Percentiles rank a stretch among this genome's conserved stretches.
Conservation (phyloP, 2,888 invertebrate species). For the Eurois occulta region DNA sequence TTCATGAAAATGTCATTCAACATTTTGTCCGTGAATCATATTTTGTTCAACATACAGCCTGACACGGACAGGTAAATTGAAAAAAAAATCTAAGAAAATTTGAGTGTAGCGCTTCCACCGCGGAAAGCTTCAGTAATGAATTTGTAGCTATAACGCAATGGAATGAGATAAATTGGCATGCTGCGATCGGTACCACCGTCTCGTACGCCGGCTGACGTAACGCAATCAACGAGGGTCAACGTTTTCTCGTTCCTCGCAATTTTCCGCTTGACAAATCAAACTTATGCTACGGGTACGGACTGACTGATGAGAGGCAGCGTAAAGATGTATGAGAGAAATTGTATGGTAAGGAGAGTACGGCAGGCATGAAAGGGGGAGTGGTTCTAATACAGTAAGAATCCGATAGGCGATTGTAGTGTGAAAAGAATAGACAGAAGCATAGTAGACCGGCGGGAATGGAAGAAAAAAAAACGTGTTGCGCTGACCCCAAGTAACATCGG, state of each 20-base stretch:
- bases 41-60: no score
- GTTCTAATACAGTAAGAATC: not conserved
- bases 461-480: not conserved
- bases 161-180: slow-evolving; percentile 32
- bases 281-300: slow-evolving; percentile 68
- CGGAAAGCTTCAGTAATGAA: not conserved
- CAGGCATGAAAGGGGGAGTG: not conserved
- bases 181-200: slow-evolving; percentile 24
- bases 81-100: no score
- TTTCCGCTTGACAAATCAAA: slow-evolving; percentile 85
- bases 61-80: no score
- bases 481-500: not conserved
- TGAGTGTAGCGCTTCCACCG: not conserved
- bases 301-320: slow-evolving; percentile 59
- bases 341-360: not conserved
- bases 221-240: slow-evolving; percentile 73
- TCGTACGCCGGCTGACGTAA: slow-evolving; percentile 50
- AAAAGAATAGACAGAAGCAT: not conserved
- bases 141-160: slow-evolving; percentile 28
- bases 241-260: slow-evolving; percentile 80
- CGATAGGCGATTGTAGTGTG: not conserved
- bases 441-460: not conserved
- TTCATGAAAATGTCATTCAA: no score
- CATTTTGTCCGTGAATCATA: no score
- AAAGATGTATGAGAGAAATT: not conserved